These are phyloP conservation scores for Drosophila equinoxialis DNA, from an alignment of 1,140 invertebrate genomes.

Conservation along the genomic window DNA sequence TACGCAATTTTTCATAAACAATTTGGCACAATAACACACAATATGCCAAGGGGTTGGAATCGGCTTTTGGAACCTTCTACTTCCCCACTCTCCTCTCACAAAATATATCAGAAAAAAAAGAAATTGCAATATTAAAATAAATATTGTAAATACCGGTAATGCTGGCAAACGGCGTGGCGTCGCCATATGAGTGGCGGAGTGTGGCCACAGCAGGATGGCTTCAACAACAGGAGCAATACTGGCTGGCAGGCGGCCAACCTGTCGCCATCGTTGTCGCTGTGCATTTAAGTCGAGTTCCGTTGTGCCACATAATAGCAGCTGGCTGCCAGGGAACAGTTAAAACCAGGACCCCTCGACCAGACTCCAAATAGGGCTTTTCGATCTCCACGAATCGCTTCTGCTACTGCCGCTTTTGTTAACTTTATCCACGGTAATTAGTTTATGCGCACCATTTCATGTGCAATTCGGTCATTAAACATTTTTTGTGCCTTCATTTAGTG, in stretches of 20 bases:
- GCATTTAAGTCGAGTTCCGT: conserved; percentile 38
- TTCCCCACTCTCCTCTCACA: neutral
- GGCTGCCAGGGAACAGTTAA: conserved; percentile 41
- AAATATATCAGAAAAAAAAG: conserved; percentile 51
- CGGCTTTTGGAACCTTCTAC: conserved; percentile 9
- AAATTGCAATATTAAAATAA: conserved; percentile 65
- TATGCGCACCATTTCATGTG: conserved; percentile 80
- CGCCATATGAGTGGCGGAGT: conserved; percentile 55
- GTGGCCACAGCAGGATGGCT: conserved; percentile 53
- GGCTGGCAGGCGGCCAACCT: conserved; percentile 9
- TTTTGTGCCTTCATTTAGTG: conserved; percentile 26
- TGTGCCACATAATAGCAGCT: conserved; percentile 55
- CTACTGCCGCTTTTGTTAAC: conserved; percentile 65
- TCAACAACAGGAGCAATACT: neutral
- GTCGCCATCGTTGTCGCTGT: conserved; percentile 35
- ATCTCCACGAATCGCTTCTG: conserved; percentile 4
- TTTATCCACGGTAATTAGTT: conserved; percentile 80
- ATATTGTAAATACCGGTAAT: conserved; percentile 81
- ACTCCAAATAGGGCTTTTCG: conserved; percentile 11
- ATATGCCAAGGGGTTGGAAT: conserved; percentile 33
- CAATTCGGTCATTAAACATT: conserved; percentile 75
- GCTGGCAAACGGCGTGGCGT: conserved; percentile 56
- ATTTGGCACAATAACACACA: conserved; percentile 78
- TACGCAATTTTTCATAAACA: conserved; percentile 82
- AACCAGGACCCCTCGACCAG: conserved; percentile 32